A percentile compares a stretch with the other conserved stretches of the same genome.
Conservation (phyloP, 2,888 invertebrate species). For the Oscheius myriophilus region DNA sequence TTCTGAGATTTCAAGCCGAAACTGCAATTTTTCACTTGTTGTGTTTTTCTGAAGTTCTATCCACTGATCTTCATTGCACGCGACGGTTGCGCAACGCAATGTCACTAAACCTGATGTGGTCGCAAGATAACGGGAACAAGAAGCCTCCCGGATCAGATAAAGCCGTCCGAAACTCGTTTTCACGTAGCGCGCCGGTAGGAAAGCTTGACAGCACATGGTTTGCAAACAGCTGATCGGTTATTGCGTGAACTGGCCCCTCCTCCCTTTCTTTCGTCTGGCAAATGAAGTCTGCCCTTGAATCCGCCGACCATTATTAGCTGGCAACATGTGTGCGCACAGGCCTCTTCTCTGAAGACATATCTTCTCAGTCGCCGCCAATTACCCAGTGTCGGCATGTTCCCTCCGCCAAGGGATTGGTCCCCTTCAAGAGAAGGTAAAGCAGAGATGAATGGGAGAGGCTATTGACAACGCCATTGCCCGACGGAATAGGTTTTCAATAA, state of each 20-base stretch:
- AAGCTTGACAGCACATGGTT: conserved; percentile 30
- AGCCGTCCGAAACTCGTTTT: conserved; percentile 27
- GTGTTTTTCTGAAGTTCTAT: conserved; percentile 4
- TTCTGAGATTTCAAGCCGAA: no score
- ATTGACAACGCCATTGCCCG: no score
- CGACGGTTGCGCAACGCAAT: conserved; percentile 23
- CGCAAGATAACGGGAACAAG: conserved; percentile 22
- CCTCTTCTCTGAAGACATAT: no score
- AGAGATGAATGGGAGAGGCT: no score
- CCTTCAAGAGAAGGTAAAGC: no score
- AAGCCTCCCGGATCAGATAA: conserved; percentile 32
- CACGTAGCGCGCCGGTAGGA: conserved; percentile 25
- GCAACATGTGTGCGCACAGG: neutral
- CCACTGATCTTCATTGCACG: conserved; percentile 9
- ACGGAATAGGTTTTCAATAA: no score
- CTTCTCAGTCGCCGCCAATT: neutral
- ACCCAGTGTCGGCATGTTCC: neutral
- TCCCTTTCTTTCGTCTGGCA: conserved; percentile 18
- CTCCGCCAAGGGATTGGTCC: neutral
- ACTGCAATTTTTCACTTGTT: neutral
- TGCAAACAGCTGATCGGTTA: conserved; percentile 29
- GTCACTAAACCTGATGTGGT: conserved; percentile 27
- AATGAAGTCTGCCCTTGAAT: conserved; percentile 3
- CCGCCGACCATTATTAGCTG: neutral
- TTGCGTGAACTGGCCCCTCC: conserved; percentile 33